Evolutionary conservation across 2,113 vertebrate species (phyloP).

Genomic region (Istiophorus platypterus): DNA sequence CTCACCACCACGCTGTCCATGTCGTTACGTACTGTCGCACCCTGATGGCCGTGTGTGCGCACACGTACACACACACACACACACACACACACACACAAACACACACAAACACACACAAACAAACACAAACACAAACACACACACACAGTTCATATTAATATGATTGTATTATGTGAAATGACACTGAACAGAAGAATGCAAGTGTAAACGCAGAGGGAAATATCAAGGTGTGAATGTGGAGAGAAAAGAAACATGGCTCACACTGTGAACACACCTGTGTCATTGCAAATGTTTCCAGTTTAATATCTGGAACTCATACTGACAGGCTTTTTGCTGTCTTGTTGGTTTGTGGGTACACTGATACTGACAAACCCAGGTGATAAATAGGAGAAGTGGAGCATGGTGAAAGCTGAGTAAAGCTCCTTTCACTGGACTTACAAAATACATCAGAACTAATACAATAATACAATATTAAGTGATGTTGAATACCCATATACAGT

Average conservation of each 20-base stretch:
- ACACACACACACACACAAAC: neutral
- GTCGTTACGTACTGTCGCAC: conserved; percentile 95
- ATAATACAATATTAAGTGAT: neutral
- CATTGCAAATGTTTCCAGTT: neutral
- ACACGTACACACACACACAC: no score
- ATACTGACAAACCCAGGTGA: conserved; percentile 28
- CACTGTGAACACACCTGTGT: conserved; percentile 1
- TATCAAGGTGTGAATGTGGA: neutral
- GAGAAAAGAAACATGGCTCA: neutral
- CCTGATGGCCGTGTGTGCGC: conserved; percentile 78
- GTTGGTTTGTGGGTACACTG: conserved; percentile 40
- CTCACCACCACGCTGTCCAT: conserved; percentile 96
- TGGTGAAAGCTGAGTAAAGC: neutral
- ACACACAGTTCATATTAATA: neutral
- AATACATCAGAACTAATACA: neutral
- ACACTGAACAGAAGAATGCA: neutral
- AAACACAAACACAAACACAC: neutral
- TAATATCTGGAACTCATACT: neutral
- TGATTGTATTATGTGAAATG: neutral
- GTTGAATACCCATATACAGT: neutral
- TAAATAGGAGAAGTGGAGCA: conserved; percentile 19
- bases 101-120: neutral
- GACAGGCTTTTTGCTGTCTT: conserved; percentile 37
- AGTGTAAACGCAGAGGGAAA: neutral
- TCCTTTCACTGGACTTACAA: neutral